These are phyloP conservation scores for Perognathus longimembris DNA, from an alignment of 2,113 vertebrate genomes.

Conservation along the genomic window DNA sequence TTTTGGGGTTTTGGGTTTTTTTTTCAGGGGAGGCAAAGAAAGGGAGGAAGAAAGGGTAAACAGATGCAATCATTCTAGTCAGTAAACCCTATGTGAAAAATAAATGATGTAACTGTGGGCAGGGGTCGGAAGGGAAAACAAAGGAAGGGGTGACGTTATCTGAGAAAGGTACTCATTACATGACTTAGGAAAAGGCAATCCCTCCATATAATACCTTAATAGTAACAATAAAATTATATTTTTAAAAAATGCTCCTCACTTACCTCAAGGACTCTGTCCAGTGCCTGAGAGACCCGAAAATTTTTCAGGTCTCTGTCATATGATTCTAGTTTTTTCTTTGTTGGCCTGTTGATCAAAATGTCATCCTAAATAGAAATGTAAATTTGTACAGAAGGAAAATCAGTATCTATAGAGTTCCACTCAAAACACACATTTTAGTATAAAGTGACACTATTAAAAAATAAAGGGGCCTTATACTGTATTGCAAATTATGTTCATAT, in stretches of 20 bases:
- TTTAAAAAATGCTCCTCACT: constrained; percentile 74
- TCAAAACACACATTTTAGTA: constrained; percentile 21
- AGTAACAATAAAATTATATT: neutral
- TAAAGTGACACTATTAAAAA: neutral
- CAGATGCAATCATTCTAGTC: too few species aligned
- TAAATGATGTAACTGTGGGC: too few species aligned
- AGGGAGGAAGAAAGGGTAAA: too few species aligned
- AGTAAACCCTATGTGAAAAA: too few species aligned
- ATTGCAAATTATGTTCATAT: neutral
- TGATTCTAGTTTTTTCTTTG: constrained; percentile 90
- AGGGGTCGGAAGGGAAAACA: too few species aligned
- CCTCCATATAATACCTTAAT: too few species aligned
- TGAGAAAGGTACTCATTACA: too few species aligned
- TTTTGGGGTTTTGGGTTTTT: too few species aligned
- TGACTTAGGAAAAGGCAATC: too few species aligned
- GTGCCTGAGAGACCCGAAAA: constrained; percentile 95
- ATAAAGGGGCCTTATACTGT: neutral
- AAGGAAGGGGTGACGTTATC: too few species aligned
- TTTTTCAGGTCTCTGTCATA: constrained; percentile 94
- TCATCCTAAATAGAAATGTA: constrained; percentile 91
- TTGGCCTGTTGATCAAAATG: constrained; percentile 93
- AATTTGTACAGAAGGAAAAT: constrained; percentile 35
- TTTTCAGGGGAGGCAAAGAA: too few species aligned
- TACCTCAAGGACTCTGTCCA: constrained; percentile 95
- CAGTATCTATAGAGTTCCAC: neutral